Evolutionary conservation across 92 coral and sea anemone species (phyloP), one percentile per base, ranked within the genome.

Genomic region (Parazoanthus darwini): DNA sequence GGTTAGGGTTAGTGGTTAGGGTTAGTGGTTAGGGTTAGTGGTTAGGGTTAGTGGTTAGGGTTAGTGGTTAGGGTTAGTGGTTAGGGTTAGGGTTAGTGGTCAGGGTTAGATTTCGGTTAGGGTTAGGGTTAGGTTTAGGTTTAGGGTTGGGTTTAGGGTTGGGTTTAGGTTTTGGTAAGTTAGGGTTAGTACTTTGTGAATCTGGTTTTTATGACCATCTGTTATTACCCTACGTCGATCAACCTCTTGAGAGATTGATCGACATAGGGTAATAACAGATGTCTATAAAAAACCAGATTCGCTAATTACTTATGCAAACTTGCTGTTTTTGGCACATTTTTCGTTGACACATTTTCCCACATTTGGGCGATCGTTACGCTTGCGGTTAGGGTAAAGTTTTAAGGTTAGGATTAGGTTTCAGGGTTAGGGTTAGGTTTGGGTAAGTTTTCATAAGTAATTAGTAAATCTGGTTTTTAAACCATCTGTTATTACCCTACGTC

Each of bases 241-340:
- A 65, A 65, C 22, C 71, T 65, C 71, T 65, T 65, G 25, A 65
- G 46, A 33, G 38, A 20, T 74, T 35, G 78, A 33, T 74, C 78
- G 35, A 74, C 78, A 33, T 20, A 26, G 78, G 78, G 78, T 38
- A 74, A 74, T 25, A 74, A 74, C 22, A 74, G 78, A 74, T 74
- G 78, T 44, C 23, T 29, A 16, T 33, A 16, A 35, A 74, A 74
- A 74, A 74, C 43, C 35, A 7, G 78, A 11, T 11, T 8, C 44
- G 18, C 35, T 15, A 35, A 74, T 25, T 74, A 74, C 44, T 33
- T 33, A 65, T n/a, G 42, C 20, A 33, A 33, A 38, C 42, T 13
- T 74, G 42, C 78, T 33, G 78, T 38, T 65, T n/a, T 65, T 65
- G 71, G 22, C 25, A 18, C 22, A 16, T 65, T 65, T 65, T n/a